A percentile compares a stretch with the other conserved stretches of the same genome.
Evolutionary conservation across 2,888 invertebrate genomes (phyloP).

Genomic region (Coecobrya sp.): DNA sequence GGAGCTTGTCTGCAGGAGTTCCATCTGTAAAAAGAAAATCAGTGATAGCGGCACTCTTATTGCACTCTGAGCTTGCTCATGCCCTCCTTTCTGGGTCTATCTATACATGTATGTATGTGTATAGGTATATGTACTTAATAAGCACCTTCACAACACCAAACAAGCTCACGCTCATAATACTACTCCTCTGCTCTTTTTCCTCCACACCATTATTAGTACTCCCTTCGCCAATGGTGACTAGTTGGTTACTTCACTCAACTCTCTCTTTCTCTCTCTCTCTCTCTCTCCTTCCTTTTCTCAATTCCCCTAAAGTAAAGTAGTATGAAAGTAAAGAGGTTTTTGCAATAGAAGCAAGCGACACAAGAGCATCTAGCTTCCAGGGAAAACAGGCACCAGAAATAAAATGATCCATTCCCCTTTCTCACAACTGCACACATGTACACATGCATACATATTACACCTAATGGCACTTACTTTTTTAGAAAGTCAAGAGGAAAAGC

Average conservation of each 20-base stretch:
- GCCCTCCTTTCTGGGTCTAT: background rate
- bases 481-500: constrained; percentile 60
- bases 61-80: background rate
- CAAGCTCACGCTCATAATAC: constrained; percentile 12
- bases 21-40: constrained; percentile 55
- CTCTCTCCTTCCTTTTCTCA: constrained; percentile 42
- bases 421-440: constrained; percentile 36
- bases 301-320: constrained; percentile 38
- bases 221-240: constrained; percentile 13
- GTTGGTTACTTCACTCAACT: constrained; percentile 22
- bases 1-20: constrained; percentile 61
- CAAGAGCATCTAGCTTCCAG: constrained; percentile 58
- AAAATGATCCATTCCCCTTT: constrained; percentile 31
- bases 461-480: constrained; percentile 56
- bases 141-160: constrained; percentile 20
- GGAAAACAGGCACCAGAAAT: constrained; percentile 57
- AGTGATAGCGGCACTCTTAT: constrained; percentile 63
- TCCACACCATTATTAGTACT: constrained; percentile 28
- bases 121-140: constrained; percentile 21
- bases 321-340: constrained; percentile 47
- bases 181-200: constrained; percentile 1
- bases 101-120: too few species aligned
- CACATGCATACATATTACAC: constrained; percentile 48
- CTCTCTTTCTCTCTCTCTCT: constrained; percentile 31
- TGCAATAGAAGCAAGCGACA: constrained; percentile 12